Conservation (phyloP, 1,140 invertebrate genomes). For the Zaprionus davidi region DNA sequence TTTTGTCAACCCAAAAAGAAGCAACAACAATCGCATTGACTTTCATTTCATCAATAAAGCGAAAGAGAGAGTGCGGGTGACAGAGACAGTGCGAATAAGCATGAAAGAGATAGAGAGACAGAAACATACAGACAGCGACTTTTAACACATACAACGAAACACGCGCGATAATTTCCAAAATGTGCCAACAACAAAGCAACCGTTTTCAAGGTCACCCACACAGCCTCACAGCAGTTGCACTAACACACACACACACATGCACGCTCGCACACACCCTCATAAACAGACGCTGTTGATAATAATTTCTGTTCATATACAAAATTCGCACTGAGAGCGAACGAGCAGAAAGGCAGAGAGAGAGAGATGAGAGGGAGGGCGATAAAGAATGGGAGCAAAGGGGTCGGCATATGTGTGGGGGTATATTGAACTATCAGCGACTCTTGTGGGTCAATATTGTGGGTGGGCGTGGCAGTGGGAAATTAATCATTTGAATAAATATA, state of each 20-base stretch:
- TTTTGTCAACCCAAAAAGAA: constrained; percentile 39
- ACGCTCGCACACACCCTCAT: constrained; percentile 15
- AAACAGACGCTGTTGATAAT: constrained; percentile 66
- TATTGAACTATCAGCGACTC: neutral
- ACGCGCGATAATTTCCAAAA: constrained; percentile 81
- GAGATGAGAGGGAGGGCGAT: neutral
- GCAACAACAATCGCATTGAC: neutral
- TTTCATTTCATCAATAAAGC: constrained; percentile 49
- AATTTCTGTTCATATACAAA: constrained; percentile 27
- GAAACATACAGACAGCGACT: neutral
- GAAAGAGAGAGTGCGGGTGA: neutral
- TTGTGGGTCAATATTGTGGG: neutral
- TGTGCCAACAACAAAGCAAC: constrained; percentile 78
- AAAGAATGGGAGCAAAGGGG: neutral
- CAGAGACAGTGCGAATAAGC: too few species aligned
- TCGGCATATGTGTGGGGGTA: neutral
- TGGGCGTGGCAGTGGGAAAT: neutral
- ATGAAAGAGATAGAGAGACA: neutral
- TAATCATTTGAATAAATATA: neutral
- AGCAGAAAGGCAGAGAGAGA: neutral
- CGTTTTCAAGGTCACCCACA: constrained; percentile 78
- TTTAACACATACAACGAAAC: constrained; percentile 34
- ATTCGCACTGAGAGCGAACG: neutral
- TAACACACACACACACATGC: constrained; percentile 24
- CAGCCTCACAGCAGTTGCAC: constrained; percentile 46